These are phyloP conservation scores for Salarias fasciatus DNA, from an alignment of 2,797 vertebrate genomes.

Conservation along the genomic window DNA sequence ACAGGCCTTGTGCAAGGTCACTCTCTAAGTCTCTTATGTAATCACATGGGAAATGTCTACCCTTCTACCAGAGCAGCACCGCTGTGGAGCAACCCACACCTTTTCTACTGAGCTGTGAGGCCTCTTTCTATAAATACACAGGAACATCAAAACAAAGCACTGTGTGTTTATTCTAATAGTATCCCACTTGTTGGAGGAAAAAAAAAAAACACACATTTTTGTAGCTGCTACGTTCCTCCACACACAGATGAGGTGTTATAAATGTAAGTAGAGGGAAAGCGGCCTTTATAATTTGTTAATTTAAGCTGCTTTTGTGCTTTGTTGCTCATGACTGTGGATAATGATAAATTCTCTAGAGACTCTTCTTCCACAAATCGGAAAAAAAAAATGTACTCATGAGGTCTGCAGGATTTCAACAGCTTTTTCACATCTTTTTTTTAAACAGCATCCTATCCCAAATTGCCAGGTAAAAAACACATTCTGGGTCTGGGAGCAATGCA, in stretches of 20 bases:
- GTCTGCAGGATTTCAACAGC: conserved; percentile 50
- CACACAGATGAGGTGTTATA: conserved; percentile 13
- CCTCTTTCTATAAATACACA: neutral
- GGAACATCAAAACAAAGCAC: conserved; percentile 25
- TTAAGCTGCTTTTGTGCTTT: conserved; percentile 40
- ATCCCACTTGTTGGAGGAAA: conserved; percentile 11
- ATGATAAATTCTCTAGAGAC: conserved; percentile 62
- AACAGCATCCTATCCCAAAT: conserved; percentile 2
- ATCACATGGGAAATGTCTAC: conserved; percentile 39
- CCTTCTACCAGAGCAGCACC: neutral
- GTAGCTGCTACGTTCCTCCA: conserved; percentile 25
- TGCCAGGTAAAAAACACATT: neutral
- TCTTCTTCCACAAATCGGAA: conserved; percentile 58
- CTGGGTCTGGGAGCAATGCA: neutral
- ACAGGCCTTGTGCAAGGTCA: conserved; percentile 44
- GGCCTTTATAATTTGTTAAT: conserved; percentile 17
- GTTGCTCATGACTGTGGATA: conserved; percentile 34
- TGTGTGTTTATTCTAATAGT: conserved; percentile 22
- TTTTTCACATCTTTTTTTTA: conserved; percentile 25
- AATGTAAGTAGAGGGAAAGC: conserved; percentile 14
- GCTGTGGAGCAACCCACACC: conserved; percentile 12
- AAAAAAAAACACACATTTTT: neutral
- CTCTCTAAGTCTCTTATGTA: conserved; percentile 56
- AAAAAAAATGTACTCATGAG: conserved; percentile 41
- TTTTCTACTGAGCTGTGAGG: neutral